These are phyloP conservation scores for Sinhomidia bicolor DNA, from an alignment of 2,888 invertebrate genomes.

Conservation along the genomic window DNA sequence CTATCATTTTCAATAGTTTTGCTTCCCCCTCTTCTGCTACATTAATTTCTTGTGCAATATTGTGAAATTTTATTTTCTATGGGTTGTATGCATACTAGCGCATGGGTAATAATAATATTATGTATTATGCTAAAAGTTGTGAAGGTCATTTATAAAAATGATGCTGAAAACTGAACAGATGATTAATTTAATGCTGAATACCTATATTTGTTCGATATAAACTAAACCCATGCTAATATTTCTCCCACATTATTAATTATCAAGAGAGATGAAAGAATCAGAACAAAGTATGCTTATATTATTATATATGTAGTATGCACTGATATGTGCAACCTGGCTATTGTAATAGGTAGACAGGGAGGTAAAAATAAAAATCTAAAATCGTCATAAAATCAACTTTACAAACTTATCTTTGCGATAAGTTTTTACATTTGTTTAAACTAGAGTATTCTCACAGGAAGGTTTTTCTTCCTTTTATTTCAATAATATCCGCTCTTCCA, in stretches of 20 bases:
- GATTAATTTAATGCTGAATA: neutral
- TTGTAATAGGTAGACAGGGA: too few species aligned
- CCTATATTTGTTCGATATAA: neutral
- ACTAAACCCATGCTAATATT: neutral
- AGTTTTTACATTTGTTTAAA: neutral
- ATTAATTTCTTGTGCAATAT: too few species aligned
- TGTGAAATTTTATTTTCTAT: too few species aligned
- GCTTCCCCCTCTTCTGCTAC: neutral
- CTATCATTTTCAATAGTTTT: neutral
- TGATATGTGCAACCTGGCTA: too few species aligned
- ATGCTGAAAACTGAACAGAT: neutral
- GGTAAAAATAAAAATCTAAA: neutral
- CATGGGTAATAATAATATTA: neutral
- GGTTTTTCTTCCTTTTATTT: neutral
- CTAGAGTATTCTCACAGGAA: neutral
- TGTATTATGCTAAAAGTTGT: neutral
- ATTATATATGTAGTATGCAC: too few species aligned
- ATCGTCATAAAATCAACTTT: too few species aligned
- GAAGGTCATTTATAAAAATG: constrained; percentile 13
- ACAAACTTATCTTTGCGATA: neutral
- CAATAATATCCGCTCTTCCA: neutral
- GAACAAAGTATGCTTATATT: neutral
- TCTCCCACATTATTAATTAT: constrained; percentile 18
- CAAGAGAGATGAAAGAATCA: neutral
- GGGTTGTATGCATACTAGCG: neutral